Evolutionary conservation across 1,140 invertebrate species (phyloP).

Genomic region (Scaptodrosophila lebanonensis): DNA sequence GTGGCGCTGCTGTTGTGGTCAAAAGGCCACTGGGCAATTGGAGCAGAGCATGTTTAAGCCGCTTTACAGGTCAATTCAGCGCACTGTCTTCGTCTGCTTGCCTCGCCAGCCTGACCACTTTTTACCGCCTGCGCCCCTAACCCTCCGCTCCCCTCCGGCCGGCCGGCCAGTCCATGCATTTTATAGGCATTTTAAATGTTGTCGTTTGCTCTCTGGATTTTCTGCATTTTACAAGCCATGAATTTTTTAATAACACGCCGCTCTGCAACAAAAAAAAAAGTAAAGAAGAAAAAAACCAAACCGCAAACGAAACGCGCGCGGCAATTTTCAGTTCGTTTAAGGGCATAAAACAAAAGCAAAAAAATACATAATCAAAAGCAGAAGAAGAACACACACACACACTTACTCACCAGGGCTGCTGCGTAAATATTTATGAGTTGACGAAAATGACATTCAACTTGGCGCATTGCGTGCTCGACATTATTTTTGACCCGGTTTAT

Average conservation of each 20-base stretch:
- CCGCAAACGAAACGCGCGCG: constrained; percentile 45
- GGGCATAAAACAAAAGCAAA: constrained; percentile 38
- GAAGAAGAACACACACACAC: too few relatives aligned
- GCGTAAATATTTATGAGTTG: constrained; percentile 53
- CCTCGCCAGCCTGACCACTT: too few relatives aligned
- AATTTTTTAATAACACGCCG: constrained; percentile 67
- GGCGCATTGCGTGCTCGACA: too few relatives aligned
- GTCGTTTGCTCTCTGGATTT: constrained; percentile 60
- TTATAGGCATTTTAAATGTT: constrained; percentile 71
- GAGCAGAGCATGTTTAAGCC: constrained; percentile 58
- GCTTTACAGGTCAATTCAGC: too few relatives aligned
- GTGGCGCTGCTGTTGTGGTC: constrained; percentile 42
- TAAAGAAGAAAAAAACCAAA: too few relatives aligned
- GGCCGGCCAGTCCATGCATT: constrained; percentile 39
- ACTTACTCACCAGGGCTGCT: too few relatives aligned
- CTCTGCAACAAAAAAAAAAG: too few relatives aligned
- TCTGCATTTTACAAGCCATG: constrained; percentile 72
- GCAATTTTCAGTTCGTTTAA: constrained; percentile 56
- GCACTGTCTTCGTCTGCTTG: too few relatives aligned
- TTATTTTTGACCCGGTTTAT: too few relatives aligned
- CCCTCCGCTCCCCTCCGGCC: too few relatives aligned
- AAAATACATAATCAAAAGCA: too few relatives aligned
- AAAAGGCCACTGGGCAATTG: constrained; percentile 52
- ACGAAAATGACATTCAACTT: constrained; percentile 29
- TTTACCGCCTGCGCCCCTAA: too few relatives aligned